Conservation (phyloP, 2,113 vertebrate genomes). For the Abramis brama region DNA sequence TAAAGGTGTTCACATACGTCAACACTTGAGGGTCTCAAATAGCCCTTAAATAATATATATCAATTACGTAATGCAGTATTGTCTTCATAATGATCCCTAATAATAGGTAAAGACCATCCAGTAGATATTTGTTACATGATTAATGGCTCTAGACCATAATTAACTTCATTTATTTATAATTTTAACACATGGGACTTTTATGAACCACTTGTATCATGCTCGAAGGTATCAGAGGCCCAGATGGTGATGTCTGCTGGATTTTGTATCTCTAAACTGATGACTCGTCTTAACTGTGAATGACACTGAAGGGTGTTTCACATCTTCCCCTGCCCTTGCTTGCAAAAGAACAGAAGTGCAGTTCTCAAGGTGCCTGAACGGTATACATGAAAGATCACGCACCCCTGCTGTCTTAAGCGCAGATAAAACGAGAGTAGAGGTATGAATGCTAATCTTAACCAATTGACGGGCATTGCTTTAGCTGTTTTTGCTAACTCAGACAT, state of each 20-base stretch:
- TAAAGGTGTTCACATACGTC: conserved; percentile 15
- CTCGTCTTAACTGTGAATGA: conserved; percentile 10
- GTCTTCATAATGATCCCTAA: background rate
- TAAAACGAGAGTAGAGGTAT: background rate
- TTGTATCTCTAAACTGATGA: background rate
- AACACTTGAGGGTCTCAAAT: background rate
- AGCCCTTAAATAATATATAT: conserved; percentile 27
- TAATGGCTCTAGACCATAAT: background rate
- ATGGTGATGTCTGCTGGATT: conserved; percentile 8
- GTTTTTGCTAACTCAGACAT: background rate
- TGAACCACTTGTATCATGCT: background rate
- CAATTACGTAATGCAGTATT: background rate
- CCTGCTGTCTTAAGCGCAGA: background rate
- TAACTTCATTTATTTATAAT: conserved; percentile 2
- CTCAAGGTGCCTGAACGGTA: conserved; percentile 1
- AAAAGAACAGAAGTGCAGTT: conserved; percentile 13
- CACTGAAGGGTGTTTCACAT: conserved; percentile 42
- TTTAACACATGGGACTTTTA: background rate
- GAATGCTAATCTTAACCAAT: conserved; percentile 6
- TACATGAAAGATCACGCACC: conserved; percentile 30
- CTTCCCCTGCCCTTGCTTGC: conserved; percentile 13
- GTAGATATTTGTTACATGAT: background rate
- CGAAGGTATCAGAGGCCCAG: background rate
- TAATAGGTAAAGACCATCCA: background rate
- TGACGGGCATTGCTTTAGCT: background rate